Percentiles rank a stretch among this genome's conserved stretches.
Conservation (phyloP, 2,113 vertebrate species). For the Nipponia nippon region DNA sequence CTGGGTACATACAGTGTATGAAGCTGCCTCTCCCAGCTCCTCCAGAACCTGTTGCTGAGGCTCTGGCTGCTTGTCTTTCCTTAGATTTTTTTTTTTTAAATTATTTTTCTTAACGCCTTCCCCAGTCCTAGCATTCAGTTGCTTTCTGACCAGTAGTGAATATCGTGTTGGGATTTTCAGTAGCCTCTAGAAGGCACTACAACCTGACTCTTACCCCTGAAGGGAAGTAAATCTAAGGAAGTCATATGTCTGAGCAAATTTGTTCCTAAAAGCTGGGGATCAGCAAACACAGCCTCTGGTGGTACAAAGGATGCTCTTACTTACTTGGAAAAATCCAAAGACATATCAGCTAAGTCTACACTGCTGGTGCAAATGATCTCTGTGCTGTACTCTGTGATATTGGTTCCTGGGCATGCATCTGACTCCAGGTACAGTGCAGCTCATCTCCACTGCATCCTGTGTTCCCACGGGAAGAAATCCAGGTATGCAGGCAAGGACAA, state of each 20-base stretch:
- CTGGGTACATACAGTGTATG: neutral
- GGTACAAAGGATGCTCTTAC: neutral
- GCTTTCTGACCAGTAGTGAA: neutral
- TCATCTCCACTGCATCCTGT: neutral
- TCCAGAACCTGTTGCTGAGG: neutral
- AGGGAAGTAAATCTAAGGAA: neutral
- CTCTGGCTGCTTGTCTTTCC: neutral
- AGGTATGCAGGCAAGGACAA: neutral
- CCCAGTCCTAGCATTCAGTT: neutral
- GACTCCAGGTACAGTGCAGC: neutral
- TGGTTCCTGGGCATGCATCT: neutral
- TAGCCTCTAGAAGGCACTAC: neutral
- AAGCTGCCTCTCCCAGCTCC: neutral
- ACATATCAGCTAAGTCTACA: accelerated
- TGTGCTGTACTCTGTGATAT: neutral
- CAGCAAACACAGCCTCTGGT: neutral
- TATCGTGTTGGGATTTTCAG: neutral
- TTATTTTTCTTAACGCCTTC: neutral
- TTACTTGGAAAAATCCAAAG: neutral
- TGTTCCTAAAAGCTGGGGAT: neutral
- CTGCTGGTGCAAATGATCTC: neutral
- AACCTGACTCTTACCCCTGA: neutral
- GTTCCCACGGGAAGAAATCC: neutral
- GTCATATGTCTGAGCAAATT: neutral
- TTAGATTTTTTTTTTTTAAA: no score